Conservation (phyloP, 2,888 invertebrate species). For the Biston stratarius region DNA sequence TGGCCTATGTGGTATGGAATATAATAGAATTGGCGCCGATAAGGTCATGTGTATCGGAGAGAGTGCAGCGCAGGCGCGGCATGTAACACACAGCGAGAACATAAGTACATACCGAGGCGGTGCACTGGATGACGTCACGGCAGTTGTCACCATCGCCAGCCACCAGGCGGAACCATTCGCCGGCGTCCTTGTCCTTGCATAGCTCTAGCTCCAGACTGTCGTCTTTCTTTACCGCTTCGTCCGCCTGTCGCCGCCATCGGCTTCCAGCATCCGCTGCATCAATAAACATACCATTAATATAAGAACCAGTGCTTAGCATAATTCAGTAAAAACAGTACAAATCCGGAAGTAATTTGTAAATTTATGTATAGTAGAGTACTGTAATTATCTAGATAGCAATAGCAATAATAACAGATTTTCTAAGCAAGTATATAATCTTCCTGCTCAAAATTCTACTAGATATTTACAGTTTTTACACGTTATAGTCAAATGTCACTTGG, state of each 20-base stretch:
- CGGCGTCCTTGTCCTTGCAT: constrained; percentile 97
- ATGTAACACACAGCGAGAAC: constrained; percentile 46
- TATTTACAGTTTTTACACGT: constrained; percentile 45
- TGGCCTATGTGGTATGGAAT: constrained; percentile 22
- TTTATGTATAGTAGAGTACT: background rate
- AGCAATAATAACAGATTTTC: constrained; percentile 8
- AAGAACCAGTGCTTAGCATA: background rate
- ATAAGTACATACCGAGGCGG: constrained; percentile 91
- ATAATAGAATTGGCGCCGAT: constrained; percentile 32
- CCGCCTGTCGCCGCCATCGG: constrained; percentile 90
- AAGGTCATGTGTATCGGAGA: constrained; percentile 39
- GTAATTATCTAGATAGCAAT: constrained; percentile 4
- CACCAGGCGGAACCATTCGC: constrained; percentile 97
- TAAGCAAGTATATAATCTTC: constrained; percentile 23
- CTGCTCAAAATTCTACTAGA: constrained; percentile 31
- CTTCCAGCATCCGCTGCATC: constrained; percentile 76
- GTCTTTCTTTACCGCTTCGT: constrained; percentile 91
- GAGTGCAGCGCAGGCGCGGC: constrained; percentile 41
- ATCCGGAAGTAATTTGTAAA: constrained; percentile 27
- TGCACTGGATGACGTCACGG: constrained; percentile 98
- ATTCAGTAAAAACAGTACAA: background rate
- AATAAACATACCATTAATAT: constrained; percentile 42
- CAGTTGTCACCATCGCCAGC: constrained; percentile 96
- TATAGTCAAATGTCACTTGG: constrained; percentile 72
- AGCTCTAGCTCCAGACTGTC: constrained; percentile 95